Evolutionary conservation across 2,888 invertebrate species (phyloP).

Genomic region (Philereme vetulata): DNA sequence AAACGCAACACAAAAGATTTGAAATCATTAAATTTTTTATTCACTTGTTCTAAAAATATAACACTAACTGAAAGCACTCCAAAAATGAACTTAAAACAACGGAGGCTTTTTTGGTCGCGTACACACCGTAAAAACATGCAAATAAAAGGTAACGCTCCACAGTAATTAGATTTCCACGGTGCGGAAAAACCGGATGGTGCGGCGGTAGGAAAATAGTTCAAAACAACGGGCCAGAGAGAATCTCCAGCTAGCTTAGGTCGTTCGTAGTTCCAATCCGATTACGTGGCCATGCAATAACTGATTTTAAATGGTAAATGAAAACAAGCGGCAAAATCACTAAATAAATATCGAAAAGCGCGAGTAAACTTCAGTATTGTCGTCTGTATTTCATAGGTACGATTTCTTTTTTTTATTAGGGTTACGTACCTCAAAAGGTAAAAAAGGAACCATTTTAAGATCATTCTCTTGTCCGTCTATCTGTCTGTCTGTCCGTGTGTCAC

Average conservation of each 20-base stretch:
- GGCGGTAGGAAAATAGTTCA: constrained; percentile 25
- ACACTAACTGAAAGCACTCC: constrained; percentile 4
- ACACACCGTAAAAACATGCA: constrained; percentile 15
- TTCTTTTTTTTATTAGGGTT: too few relatives aligned
- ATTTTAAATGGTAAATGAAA: too few relatives aligned
- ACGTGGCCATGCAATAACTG: background rate
- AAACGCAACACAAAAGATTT: too few relatives aligned
- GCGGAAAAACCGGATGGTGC: constrained; percentile 27
- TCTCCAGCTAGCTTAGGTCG: background rate
- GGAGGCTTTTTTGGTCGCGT: constrained; percentile 7
- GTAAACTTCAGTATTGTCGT: too few relatives aligned
- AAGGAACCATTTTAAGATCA: too few relatives aligned
- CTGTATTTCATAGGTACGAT: too few relatives aligned
- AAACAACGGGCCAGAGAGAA: constrained; percentile 11
- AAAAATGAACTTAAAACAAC: constrained; percentile 7
- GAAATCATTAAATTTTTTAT: too few relatives aligned
- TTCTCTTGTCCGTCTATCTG: too few relatives aligned
- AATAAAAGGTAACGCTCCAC: constrained; percentile 29
- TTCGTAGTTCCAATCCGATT: background rate
- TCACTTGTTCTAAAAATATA: constrained; percentile 1
- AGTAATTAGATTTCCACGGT: constrained; percentile 40
- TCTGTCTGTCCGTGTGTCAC: too few relatives aligned
- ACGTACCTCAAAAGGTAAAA: too few relatives aligned
- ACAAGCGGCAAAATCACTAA: too few relatives aligned
- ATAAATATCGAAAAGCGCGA: too few relatives aligned